A percentile compares a stretch with the other conserved stretches of the same genome.
These are phyloP conservation scores for Mungos mungo DNA, from an alignment of 2,113 vertebrate genomes.

Conservation along the genomic window DNA sequence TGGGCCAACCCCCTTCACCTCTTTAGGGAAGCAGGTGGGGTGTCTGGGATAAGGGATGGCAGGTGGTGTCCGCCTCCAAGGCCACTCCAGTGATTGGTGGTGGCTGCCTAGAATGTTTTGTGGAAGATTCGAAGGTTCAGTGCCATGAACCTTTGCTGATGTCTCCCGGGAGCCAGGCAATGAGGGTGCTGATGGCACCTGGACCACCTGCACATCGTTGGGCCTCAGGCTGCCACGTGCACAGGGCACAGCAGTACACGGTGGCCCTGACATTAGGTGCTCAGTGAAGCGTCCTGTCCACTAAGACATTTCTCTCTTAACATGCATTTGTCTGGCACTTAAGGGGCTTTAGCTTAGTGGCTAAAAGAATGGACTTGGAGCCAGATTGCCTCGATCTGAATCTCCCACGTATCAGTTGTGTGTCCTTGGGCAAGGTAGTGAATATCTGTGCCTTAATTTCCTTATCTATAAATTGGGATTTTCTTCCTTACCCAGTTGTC, in stretches of 20 bases:
- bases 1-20: background rate
- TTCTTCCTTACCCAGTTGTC: background rate
- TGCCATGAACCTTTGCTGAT: background rate
- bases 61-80: background rate
- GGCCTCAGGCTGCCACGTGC: no score
- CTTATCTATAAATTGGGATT: background rate
- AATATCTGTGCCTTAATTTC: background rate
- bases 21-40: background rate
- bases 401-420: background rate
- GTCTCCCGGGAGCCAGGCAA: background rate
- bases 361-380: background rate
- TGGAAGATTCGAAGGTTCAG: background rate
- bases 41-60: background rate
- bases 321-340: background rate
- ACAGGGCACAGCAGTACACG: background rate
- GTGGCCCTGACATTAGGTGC: background rate
- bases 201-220: background rate
- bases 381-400: background rate
- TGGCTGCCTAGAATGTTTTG: background rate
- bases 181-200: no score
- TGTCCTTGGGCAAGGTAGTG: background rate
- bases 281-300: background rate
- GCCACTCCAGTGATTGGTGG: background rate
- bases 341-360: background rate
- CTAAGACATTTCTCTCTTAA: background rate